phyloP scores from a whole-genome alignment of 1,140 invertebrate species.

The Drosophila neocordata region DNA sequence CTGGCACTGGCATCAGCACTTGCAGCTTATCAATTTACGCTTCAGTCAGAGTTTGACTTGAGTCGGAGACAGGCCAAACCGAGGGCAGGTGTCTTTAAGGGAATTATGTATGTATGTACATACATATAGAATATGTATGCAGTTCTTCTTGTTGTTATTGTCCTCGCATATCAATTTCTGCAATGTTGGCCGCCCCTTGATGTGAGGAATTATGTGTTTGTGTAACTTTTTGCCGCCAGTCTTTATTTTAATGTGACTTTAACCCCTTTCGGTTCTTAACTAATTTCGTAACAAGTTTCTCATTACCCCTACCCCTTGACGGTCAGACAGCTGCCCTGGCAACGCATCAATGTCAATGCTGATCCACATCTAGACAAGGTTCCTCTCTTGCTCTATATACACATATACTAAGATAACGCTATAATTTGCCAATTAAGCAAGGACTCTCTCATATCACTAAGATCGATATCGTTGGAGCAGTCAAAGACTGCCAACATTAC shows the following conservation, averaged over 20 bases:
- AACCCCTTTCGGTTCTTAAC: conserved; percentile 34
- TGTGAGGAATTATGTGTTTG: conserved; percentile 69
- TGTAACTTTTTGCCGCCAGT: conserved; percentile 49
- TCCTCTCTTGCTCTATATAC: conserved; percentile 31
- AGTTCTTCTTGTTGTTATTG: conserved; percentile 32
- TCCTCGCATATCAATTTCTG: conserved; percentile 65
- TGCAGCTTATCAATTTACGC: conserved; percentile 77
- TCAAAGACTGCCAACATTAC: conserved; percentile 62
- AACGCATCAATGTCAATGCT: conserved; percentile 74
- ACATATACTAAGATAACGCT: conserved; percentile 32
- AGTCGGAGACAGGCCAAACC: conserved; percentile 16
- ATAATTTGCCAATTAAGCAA: conserved; percentile 78
- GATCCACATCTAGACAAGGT: conserved; percentile 75
- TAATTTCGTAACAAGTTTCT: conserved; percentile 80
- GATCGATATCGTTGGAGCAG: conserved; percentile 45
- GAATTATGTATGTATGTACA: conserved; percentile 4
- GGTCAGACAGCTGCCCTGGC: conserved; percentile 56
- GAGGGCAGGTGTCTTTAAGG: conserved; percentile 37
- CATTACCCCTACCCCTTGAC: conserved; percentile 51
- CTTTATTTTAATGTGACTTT: conserved; percentile 49
- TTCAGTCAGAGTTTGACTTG: conserved; percentile 37
- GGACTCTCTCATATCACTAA: conserved; percentile 21
- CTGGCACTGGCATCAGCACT: conserved; percentile 17
- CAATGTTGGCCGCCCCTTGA: conserved; percentile 30
- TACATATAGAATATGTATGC: conserved; percentile 8